Evolutionary conservation across 2,888 invertebrate genomes (phyloP), one percentile per base, ranked within the genome.

Genomic region (Hemistola chrysoprasaria): DNA sequence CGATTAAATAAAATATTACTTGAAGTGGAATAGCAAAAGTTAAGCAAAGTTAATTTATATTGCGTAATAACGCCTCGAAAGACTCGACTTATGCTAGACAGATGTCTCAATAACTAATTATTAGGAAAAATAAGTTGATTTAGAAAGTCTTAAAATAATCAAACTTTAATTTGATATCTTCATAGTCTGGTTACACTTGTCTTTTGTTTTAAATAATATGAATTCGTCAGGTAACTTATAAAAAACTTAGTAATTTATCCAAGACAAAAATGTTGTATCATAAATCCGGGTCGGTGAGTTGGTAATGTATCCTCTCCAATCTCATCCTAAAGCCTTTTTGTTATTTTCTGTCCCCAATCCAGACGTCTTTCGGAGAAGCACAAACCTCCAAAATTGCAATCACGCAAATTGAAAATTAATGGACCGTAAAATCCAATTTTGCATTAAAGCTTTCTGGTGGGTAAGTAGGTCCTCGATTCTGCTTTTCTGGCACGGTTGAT

Each of bases 371-470:
- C 71, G 67, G 68, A 74, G 78, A 68, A 82, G 80, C 80, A 16
- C 16, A 82, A 84, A 84, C 83, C 84, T 81, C 79, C 80, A 81
- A 86, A 83, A 86, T 83, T 83, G 85, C 86, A 86, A 86, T 86
- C 85, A 85, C 83, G 76, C 79, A 85, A 85, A 86, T 86, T 86
- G 86, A 86, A 86, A 86, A 84, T 86, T 86, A 86, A 86, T 86
- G 86, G 86, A 78, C 78, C 85, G 81, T 70, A 72, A 85, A 84
- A 86, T 86, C 84, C 86, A 85, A 86, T 86, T 85, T 84, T 80
- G 79, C 79, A 84, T 85, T 81, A 77, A 66, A 78, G 81, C 81
- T 81, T 78, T 78, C 70, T 74, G 69, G 65, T 74, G 70, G 69
- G 67, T 71, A 71, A 71, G 71, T 67, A 72, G 65, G 62, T 63